These are phyloP conservation scores for Euphydryas editha DNA, from an alignment of 2,888 invertebrate genomes.

Conservation along the genomic window DNA sequence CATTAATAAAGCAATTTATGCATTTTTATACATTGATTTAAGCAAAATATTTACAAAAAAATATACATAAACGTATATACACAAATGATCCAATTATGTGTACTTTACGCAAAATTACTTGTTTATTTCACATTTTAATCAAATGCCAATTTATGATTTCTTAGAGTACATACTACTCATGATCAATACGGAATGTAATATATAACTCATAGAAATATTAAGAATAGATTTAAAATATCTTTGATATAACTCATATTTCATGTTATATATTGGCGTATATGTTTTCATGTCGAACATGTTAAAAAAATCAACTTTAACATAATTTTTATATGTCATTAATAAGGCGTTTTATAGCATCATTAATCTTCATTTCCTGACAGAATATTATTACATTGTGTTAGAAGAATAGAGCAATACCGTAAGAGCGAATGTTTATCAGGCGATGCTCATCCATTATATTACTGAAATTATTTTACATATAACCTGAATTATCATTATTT, in stretches of 20 bases:
- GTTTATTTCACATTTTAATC: neutral
- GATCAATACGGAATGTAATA: no score
- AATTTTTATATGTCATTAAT: neutral
- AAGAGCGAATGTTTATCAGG: neutral
- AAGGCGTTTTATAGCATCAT: neutral
- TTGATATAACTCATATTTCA: no score
- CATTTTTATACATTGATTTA: neutral
- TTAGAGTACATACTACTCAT: no score
- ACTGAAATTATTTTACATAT: neutral
- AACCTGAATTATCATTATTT: neutral
- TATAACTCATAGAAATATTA: no score
- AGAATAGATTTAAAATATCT: no score
- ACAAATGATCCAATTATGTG: neutral
- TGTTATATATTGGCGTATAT: neutral
- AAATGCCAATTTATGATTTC: neutral
- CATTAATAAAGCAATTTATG: slow-evolving; percentile 12
- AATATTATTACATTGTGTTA: neutral
- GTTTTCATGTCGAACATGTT: neutral
- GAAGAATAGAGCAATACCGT: neutral
- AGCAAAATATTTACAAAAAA: neutral
- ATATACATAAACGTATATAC: neutral
- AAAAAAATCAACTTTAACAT: neutral
- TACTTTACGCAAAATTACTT: neutral
- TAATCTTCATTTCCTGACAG: neutral
- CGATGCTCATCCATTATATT: neutral